Conservation (phyloP, 2,113 vertebrate genomes). For the Propithecus coquereli region DNA sequence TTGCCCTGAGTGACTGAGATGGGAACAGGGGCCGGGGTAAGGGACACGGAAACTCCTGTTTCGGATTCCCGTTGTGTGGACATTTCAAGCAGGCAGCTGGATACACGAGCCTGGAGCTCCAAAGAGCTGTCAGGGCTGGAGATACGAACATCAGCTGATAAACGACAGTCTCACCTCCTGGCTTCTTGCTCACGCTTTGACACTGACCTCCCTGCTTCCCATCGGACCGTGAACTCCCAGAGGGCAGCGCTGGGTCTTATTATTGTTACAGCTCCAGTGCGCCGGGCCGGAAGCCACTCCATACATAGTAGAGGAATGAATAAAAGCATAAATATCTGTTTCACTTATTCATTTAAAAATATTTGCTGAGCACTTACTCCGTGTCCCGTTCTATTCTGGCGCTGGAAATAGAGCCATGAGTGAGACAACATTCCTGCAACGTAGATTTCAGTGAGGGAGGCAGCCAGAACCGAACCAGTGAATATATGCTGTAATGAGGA, state of each 20-base stretch:
- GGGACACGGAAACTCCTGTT: background rate
- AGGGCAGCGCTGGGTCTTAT: background rate
- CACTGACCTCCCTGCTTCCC: background rate
- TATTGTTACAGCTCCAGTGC: background rate
- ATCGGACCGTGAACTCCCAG: background rate
- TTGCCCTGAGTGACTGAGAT: background rate
- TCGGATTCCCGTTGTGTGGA: background rate
- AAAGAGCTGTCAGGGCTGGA: background rate
- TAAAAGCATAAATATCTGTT: background rate
- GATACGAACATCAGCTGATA: background rate
- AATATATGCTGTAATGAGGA: background rate
- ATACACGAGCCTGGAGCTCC: background rate
- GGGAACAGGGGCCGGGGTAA: background rate
- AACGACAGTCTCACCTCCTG: background rate
- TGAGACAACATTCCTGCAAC: background rate
- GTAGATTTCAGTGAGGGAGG: background rate
- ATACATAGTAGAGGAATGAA: background rate
- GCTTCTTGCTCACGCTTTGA: background rate
- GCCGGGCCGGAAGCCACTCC: background rate
- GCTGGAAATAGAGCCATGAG: rapidly evolving
- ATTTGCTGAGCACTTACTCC: background rate
- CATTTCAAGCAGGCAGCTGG: background rate
- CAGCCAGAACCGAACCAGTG: background rate
- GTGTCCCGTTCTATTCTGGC: background rate
- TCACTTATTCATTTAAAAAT: background rate